Evolutionary conservation across 2,113 vertebrate species (phyloP).

Genomic region (Polypterus bichir): DNA sequence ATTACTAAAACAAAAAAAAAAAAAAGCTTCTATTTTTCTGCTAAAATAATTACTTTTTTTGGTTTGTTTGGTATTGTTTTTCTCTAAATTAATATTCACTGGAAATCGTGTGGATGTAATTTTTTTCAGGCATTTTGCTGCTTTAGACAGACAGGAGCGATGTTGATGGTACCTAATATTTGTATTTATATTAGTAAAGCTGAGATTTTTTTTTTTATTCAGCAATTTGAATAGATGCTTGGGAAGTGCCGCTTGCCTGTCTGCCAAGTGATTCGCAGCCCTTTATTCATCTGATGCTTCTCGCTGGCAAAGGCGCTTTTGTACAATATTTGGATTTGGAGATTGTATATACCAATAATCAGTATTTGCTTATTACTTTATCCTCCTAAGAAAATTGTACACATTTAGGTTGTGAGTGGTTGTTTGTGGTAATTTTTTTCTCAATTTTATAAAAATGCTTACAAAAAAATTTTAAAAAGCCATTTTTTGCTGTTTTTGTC

Average conservation of each 20-base stretch:
- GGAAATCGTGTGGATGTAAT: not conserved
- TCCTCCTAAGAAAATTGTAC: conserved; percentile 34
- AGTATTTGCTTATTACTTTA: conserved; percentile 32
- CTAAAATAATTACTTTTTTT: conserved; percentile 14
- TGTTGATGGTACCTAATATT: conserved; percentile 2
- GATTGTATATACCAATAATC: conserved; percentile 44
- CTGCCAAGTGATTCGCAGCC: not conserved
- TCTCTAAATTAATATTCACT: conserved; percentile 3
- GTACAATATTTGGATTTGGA: conserved; percentile 43
- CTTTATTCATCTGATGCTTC: conserved; percentile 34
- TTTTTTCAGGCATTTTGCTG: conserved; percentile 2
- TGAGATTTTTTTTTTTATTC: conserved; percentile 5
- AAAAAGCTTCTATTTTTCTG: conserved; percentile 29
- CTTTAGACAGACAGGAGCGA: conserved; percentile 1
- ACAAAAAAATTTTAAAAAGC: conserved; percentile 20
- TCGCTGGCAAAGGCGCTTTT: conserved; percentile 29
- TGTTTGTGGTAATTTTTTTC: conserved; percentile 34
- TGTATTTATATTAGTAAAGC: conserved; percentile 7
- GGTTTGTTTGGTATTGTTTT: not conserved
- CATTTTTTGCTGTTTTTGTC: accelerated
- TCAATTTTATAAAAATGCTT: conserved; percentile 43
- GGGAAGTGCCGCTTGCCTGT: too few relatives aligned
- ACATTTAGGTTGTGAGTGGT: conserved; percentile 32
- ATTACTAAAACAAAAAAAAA: not conserved
- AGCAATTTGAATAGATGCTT: conserved; percentile 2